phyloP scores from a whole-genome alignment of 2,797 vertebrate genomes.

The Iguana delicatissima region DNA sequence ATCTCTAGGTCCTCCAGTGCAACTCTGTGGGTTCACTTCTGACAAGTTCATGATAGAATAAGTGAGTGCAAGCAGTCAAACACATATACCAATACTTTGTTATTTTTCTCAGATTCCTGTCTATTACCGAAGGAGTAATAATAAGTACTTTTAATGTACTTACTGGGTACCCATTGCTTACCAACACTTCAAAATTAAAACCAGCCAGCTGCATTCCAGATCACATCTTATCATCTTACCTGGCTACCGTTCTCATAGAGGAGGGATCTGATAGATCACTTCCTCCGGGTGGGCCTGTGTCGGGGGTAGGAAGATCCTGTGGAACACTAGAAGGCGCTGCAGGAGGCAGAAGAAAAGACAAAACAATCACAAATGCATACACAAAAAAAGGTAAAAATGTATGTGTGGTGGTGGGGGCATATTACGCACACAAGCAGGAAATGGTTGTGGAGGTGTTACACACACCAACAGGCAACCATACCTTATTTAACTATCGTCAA shows the following conservation, averaged over 20 bases:
- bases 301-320: constrained; percentile 33
- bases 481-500: no score
- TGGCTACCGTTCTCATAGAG: constrained; percentile 40
- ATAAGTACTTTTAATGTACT: no score
- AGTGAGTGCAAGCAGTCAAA: no score
- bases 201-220: background rate
- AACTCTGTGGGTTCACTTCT: no score
- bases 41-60: no score
- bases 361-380: background rate
- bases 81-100: background rate
- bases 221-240: constrained; percentile 42
- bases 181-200: background rate
- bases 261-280: constrained; percentile 16
- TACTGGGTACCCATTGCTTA: no score
- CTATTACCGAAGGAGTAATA: background rate
- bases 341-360: no score
- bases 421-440: background rate
- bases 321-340: constrained; percentile 18
- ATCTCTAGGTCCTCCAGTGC: no score
- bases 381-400: background rate
- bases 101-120: background rate
- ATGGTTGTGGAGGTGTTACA: background rate
- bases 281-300: constrained; percentile 39
- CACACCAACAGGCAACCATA: background rate
- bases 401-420: no score